Base-by-base conservation (phyloP, 1,140 invertebrate species). In the Nylanderia fulva region DNA sequence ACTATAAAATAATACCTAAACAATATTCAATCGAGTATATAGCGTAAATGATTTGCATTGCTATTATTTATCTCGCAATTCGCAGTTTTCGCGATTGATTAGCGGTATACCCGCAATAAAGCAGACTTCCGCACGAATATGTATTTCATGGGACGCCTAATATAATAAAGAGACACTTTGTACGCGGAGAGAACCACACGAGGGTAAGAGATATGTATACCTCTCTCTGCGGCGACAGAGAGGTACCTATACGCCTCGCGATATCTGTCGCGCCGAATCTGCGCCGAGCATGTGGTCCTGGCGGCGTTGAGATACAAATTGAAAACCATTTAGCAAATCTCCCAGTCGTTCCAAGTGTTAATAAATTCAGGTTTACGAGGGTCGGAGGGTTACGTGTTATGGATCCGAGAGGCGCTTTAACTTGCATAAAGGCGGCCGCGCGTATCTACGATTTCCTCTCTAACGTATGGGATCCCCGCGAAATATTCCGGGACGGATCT, bases 331-430 rank as follows among this genome's bases (percentile, higher is more conserved):
- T 93, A 91, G 90, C 92, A 93, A 94, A 94, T 95, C 93, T 93
- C 92, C 90, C 85, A 77, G 85, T 85, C 92, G 90, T 91, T 94
- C 90, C 72, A 89, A 93, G 93, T 95, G 94, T 94, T 95, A 95
- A 95, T 95, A 95, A 94, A 95, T 95, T 95, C 91, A 90, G 93
- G 92, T 95, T 95, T 94, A 95, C 93, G 93, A 94, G 91, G 90
- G 90, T 90, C 80, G 89, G 88, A 90, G 86, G 89, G 88, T 87
- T 85, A 86, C 85, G 33, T 24, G 85, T 89, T 90, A 90, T 85
- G 87, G 87, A 90, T 90, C 79, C 45, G 5, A 15, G 54, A 24
- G 77, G 54, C 71, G 72, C 86, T 86, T 86, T 89, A 86, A 88
- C 85, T 88, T 83, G 72, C 88, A 64, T 82, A 64, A 86, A 69